phyloP scores from a whole-genome alignment of 2,797 vertebrate species.

The Peromyscus nudipes region DNA sequence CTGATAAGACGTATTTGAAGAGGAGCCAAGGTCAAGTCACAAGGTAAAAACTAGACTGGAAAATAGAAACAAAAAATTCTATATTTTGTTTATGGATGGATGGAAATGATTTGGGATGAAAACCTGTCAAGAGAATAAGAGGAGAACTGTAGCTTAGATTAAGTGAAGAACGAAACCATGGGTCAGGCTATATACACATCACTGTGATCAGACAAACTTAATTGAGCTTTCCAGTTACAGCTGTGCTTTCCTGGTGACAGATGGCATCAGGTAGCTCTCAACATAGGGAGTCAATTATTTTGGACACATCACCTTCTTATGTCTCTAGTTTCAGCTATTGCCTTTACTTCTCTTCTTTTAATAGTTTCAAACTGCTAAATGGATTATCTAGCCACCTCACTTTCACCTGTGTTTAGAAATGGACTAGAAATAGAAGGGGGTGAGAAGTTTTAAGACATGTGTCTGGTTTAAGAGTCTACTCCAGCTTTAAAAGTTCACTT shows the following conservation, averaged over 20 bases:
- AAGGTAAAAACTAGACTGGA: not conserved
- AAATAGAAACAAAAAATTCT: not conserved
- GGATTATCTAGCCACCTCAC: not conserved
- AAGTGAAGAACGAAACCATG: not conserved
- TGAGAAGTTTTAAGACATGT: not conserved
- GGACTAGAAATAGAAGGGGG: not conserved
- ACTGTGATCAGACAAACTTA: not conserved
- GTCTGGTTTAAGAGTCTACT: conserved; percentile 31
- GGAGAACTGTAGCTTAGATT: not conserved
- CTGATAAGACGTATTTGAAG: not conserved
- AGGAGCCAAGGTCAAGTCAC: not conserved
- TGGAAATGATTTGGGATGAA: not conserved
- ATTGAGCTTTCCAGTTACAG: not conserved
- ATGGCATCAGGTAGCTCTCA: not conserved
- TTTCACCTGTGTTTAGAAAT: not conserved
- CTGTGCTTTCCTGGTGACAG: not conserved
- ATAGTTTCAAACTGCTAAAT: conserved; percentile 28
- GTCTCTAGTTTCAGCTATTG: not conserved
- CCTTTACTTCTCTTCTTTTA: not conserved
- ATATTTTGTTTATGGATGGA: not conserved
- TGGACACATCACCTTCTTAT: not conserved
- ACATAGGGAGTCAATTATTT: not conserved
- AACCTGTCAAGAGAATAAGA: not conserved
- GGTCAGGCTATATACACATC: not conserved
- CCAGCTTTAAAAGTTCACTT: conserved; percentile 5